These are phyloP conservation scores for Ia io DNA, from an alignment of 2,113 vertebrate genomes.

Conservation along the genomic window DNA sequence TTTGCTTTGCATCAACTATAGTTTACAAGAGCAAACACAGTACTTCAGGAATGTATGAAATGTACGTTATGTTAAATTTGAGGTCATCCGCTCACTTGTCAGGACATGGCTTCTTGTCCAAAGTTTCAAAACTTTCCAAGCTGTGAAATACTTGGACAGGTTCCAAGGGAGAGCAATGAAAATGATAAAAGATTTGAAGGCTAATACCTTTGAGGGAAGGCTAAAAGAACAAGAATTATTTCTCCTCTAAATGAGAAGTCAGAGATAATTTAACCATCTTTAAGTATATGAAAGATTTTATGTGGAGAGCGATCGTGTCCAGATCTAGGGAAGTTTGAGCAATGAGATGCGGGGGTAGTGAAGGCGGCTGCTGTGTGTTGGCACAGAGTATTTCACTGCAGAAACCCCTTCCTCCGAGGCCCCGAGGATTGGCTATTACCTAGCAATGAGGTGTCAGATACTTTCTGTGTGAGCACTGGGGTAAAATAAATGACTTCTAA, in stretches of 20 bases:
- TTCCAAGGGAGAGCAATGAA: constrained; percentile 69
- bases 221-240: constrained; percentile 72
- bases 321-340: not conserved
- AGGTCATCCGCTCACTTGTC: constrained; percentile 51
- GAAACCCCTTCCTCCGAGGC: not conserved
- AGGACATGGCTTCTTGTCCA: constrained; percentile 22
- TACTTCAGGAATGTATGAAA: constrained; percentile 21
- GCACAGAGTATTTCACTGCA: not conserved
- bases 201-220: constrained; percentile 69
- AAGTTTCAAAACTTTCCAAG: constrained; percentile 58
- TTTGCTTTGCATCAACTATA: constrained; percentile 28
- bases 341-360: not conserved
- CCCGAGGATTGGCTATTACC: not conserved
- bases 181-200: constrained; percentile 71
- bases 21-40: constrained; percentile 24
- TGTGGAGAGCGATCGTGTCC: not conserved
- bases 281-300: constrained; percentile 50
- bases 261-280: constrained; percentile 66
- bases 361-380: not conserved
- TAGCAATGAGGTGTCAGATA: not conserved
- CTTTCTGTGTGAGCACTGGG: constrained; percentile 27
- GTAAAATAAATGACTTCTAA: constrained; percentile 71
- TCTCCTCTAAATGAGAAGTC: constrained; percentile 71
- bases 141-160: constrained; percentile 57
- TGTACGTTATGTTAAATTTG: not conserved